phyloP scores from a whole-genome alignment of 2,797 vertebrate species.

The Aeoliscus strigatus region DNA sequence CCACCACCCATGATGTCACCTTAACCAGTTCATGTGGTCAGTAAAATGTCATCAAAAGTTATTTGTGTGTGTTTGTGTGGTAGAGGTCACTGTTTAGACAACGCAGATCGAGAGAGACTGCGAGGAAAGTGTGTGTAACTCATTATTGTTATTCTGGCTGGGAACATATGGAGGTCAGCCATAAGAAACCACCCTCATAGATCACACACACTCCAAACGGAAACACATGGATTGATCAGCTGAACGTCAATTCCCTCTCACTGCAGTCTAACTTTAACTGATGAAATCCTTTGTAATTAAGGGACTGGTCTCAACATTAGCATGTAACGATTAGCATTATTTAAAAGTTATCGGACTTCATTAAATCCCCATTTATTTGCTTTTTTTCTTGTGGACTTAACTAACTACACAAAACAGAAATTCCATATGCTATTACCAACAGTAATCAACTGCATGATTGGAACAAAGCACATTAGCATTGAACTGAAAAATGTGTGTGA shows the following conservation, averaged over 20 bases:
- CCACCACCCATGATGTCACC: slow-evolving; percentile 44
- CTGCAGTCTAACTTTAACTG: slow-evolving; percentile 14
- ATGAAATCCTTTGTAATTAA: slow-evolving; percentile 22
- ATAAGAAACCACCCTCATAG: slow-evolving; percentile 13
- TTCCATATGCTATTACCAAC: too few relatives aligned
- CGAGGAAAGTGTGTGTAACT: slow-evolving; percentile 29
- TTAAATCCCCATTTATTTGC: slow-evolving; percentile 30
- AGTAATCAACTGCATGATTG: too few relatives aligned
- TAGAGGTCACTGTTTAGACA: slow-evolving; percentile 29
- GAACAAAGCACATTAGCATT: too few relatives aligned
- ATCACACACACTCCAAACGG: slow-evolving; percentile 8
- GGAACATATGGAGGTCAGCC: slow-evolving; percentile 24
- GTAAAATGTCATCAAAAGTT: slow-evolving; percentile 24
- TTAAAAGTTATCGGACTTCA: slow-evolving; percentile 31
- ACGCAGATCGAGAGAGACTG: slow-evolving; percentile 10
- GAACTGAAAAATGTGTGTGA: too few relatives aligned
- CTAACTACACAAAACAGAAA: too few relatives aligned
- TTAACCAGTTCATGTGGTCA: slow-evolving; percentile 12
- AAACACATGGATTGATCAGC: slow-evolving; percentile 6
- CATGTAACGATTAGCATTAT: slow-evolving; percentile 35
- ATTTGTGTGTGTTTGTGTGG: slow-evolving; percentile 6
- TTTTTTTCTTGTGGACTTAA: neutral
- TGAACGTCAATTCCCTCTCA: slow-evolving; percentile 8
- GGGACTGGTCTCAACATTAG: slow-evolving; percentile 33
- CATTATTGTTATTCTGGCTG: slow-evolving; percentile 36